phyloP scores from a whole-genome alignment of 2,888 invertebrate species.

The Quadroppia sp. region DNA sequence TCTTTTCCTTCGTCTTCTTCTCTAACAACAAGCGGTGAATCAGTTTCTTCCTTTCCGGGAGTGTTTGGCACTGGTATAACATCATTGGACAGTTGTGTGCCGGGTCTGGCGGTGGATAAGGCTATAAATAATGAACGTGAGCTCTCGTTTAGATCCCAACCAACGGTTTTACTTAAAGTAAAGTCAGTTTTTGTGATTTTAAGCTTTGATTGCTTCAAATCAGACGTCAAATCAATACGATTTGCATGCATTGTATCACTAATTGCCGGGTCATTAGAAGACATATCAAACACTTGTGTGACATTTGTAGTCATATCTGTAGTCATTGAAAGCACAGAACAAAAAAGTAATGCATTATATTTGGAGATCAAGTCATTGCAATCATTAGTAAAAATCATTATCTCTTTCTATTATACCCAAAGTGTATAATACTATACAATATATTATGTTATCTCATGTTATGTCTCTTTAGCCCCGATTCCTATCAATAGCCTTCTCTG shows the following conservation, averaged over 20 bases:
- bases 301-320: not conserved
- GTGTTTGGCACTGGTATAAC: not conserved
- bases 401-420: not conserved
- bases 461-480: no score
- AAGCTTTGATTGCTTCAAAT: not conserved
- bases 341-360: not conserved
- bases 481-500: not conserved
- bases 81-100: not conserved
- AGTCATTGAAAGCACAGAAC: not conserved
- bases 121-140: slow-evolving; percentile 27
- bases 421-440: not conserved
- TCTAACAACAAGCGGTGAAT: not conserved
- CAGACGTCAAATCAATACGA: not conserved
- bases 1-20: no score
- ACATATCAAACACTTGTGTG: not conserved
- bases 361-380: not conserved
- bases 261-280: no score
- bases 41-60: not conserved
- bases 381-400: slow-evolving; percentile 22
- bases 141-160: slow-evolving; percentile 3
- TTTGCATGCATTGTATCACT: not conserved
- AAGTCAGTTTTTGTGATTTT: not conserved
- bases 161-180: not conserved
- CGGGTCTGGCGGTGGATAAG: not conserved
- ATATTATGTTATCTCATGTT: not conserved